Evolutionary conservation across 2,888 invertebrate genomes (phyloP), one percentile per base, ranked within the genome.

Genomic region (Polymixis flavicincta): DNA sequence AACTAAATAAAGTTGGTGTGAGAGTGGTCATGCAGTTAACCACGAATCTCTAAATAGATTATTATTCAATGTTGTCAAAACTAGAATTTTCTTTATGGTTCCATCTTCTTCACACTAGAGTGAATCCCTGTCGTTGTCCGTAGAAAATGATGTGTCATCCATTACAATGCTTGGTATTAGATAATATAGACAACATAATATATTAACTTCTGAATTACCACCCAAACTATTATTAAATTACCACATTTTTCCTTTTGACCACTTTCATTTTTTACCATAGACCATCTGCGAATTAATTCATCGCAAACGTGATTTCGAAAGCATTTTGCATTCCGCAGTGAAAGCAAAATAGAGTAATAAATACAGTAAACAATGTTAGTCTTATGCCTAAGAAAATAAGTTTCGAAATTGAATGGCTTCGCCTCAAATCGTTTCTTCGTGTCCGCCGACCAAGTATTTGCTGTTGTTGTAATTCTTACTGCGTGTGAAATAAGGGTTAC

Each of bases 271-370:
- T 86, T 85, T 82, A 64, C 66, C 82, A 86, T 82, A 74, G 63
- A 83, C 85, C 72, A 75, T 83, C 78, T 84, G 84, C 81, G 76
- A 87, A 89, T 89, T 87, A 87, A 89, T 89, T 88, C 80, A 85
- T 85, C 72, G 80, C 78, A 74, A 84, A 84, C 83, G 78, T 85
- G 85, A 85, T 88, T 87, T 90, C 85, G 90, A 91, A 91, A 91
- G 89, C 89, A 85, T 84, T 89, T 89, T 78, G 85, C 86, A 88
- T 89, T 88, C 87, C 80, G 81, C n/a, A 89, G 92, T 91, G 92
- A 92, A 92, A 92, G 92, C 89, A 89, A 92, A 92, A 92, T 89
- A 91, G 85, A 89, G 64, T 65, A 86, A 79, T 72, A 81, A 70
- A 74, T 61, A 65, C 14, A 57, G 25, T 52, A 8, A 48, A 59